Percentiles rank a stretch among this genome's conserved stretches.
Evolutionary conservation across 2,888 invertebrate genomes (phyloP).

Genomic region (Idaea dimidiata): DNA sequence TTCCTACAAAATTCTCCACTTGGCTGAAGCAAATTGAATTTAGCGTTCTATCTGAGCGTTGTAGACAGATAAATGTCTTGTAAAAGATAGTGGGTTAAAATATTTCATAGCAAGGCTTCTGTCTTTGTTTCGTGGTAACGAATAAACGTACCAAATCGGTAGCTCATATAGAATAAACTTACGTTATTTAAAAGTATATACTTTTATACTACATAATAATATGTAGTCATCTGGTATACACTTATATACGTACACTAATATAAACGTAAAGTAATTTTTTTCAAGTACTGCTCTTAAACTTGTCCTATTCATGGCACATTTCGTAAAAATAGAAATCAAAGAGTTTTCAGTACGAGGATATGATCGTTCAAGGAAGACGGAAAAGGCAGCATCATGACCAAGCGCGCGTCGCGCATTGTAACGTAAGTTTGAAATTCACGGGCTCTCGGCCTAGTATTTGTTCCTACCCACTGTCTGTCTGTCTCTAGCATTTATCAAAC

Average conservation of each 20-base stretch:
- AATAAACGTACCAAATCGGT: background rate
- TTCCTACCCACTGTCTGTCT: background rate
- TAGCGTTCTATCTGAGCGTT: background rate
- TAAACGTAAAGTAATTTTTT: too few relatives aligned
- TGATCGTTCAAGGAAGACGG: too few relatives aligned
- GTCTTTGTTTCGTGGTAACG: background rate
- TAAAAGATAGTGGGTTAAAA: background rate
- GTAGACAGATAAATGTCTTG: slow-evolving; percentile 1
- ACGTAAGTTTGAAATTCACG: background rate
- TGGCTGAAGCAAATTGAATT: background rate
- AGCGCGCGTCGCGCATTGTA: background rate
- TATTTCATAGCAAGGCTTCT: background rate
- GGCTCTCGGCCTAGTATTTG: background rate
- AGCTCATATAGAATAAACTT: background rate
- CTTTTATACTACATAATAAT: too few relatives aligned
- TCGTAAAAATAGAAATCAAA: too few relatives aligned
- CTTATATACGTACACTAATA: too few relatives aligned
- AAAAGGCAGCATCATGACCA: background rate
- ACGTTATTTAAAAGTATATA: background rate
- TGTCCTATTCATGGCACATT: too few relatives aligned
- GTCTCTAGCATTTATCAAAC: background rate
- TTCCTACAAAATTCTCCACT: background rate
- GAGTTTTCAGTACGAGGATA: too few relatives aligned
- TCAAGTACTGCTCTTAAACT: too few relatives aligned
- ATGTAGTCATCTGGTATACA: too few relatives aligned